These are phyloP conservation scores for Poeciliopsis paucimaculata DNA, from an alignment of 2,797 vertebrate genomes.

Conservation along the genomic window DNA sequence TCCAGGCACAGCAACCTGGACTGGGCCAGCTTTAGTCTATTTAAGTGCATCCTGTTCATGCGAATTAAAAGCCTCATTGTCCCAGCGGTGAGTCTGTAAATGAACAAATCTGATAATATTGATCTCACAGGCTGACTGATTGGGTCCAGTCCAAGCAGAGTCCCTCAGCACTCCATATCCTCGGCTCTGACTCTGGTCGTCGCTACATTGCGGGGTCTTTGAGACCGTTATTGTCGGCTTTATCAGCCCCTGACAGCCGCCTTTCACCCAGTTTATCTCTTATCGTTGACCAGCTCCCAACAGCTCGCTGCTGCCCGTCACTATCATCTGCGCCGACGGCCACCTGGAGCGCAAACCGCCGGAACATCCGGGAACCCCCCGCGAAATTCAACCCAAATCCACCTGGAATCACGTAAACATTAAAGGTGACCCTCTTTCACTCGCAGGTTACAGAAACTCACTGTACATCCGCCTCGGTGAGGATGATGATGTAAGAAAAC, in stretches of 20 bases:
- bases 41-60: conserved; percentile 38
- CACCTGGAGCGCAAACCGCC: background rate
- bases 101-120: background rate
- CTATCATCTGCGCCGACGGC: conserved; percentile 57
- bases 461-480: conserved; percentile 15
- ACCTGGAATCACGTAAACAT: background rate
- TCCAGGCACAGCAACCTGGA: conserved; percentile 54
- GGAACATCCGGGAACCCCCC: background rate
- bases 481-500: conserved; percentile 55
- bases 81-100: background rate
- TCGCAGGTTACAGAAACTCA: background rate
- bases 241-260: conserved; percentile 77
- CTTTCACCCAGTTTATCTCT: conserved; percentile 67
- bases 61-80: conserved; percentile 69
- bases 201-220: conserved; percentile 40
- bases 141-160: conserved; percentile 7
- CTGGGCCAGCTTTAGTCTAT: conserved; percentile 46
- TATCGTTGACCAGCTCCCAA: conserved; percentile 58
- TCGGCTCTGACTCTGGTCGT: background rate
- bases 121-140: background rate
- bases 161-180: conserved; percentile 23
- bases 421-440: conserved; percentile 71
- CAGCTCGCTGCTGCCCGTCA: conserved; percentile 73
- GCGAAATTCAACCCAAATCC: too few species aligned
- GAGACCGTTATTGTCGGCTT: conserved; percentile 71